Conservation (phyloP, 1,140 invertebrate genomes). For the Cyclina sinensis region DNA sequence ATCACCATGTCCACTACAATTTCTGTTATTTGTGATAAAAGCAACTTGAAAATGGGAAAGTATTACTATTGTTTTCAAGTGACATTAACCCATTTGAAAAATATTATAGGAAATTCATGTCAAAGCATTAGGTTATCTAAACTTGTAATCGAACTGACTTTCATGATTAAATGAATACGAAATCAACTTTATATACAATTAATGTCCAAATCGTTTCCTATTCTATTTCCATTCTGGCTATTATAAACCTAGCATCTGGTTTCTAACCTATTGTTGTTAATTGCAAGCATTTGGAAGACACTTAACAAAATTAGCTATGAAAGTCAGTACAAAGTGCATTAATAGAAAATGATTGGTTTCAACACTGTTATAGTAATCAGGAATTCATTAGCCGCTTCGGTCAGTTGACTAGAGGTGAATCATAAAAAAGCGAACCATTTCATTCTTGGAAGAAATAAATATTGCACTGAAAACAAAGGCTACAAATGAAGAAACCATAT, state of each 20-base stretch:
- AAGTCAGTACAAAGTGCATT: constrained; percentile 45
- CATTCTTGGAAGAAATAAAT: constrained; percentile 54
- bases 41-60: not conserved
- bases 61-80: not conserved
- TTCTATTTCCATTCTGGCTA: not conserved
- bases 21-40: not conserved
- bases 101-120: constrained; percentile 25
- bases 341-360: constrained; percentile 42
- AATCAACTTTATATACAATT: constrained; percentile 18
- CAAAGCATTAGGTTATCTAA: constrained; percentile 10
- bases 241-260: not conserved
- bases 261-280: constrained; percentile 29
- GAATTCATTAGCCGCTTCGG: constrained; percentile 55
- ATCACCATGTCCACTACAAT: not conserved
- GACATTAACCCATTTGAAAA: not conserved
- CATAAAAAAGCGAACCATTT: constrained; percentile 46
- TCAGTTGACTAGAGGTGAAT: constrained; percentile 38
- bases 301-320: constrained; percentile 46
- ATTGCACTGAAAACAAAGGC: constrained; percentile 52
- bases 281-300: constrained; percentile 38
- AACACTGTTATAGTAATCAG: constrained; percentile 51
- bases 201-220: constrained; percentile 16
- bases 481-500: constrained; percentile 62
- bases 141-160: constrained; percentile 16
- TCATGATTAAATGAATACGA: not conserved